Evolutionary conservation across 2,113 vertebrate genomes (phyloP), one percentile per base, ranked within the genome.

Genomic region (Plotosus lineatus): DNA sequence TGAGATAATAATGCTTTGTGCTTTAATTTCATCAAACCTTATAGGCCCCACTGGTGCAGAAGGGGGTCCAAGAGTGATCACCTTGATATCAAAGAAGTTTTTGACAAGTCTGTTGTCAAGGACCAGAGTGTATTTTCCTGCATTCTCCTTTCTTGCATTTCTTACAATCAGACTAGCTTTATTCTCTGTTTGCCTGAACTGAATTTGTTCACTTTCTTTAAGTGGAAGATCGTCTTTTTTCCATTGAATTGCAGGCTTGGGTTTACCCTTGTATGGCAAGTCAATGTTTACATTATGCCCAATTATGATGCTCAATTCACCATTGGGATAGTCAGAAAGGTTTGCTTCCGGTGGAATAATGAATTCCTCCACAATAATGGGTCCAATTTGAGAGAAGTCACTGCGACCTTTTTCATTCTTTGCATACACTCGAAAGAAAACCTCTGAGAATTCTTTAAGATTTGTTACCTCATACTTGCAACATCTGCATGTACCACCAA

Each of bases 361-460:
- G 82, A 95, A 91, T 84, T 99, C 95, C 89, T 96, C 94, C 44
- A 99, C 96, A 86, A 95, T 96, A 82, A 99, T 93, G 1, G 96
- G 95, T 82, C 95, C 95, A 90, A 95, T 90, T 83, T 90, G 92
- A 83, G 95, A 95, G 89, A 94, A 86, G 36, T 99, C 98, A 79
- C 98, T 98, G 78, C 89, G 91, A 68, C 98, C 98, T 88, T 99
- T 99, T 87, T 99, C 97, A 26, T 99, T 99, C 91, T 96, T 98
- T 80, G 98, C 95, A 84, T 91, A 97, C 6, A 99, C 96, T 92
- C 92, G 95, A 89, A 99, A 98, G 86, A 97, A 94, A 88, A 98
- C 88, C 31, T 95, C 89, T 72, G 95, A 89, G 55, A 94, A 93
- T 78, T 98, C 95, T 87, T 94, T 96, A 46, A 98, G 95, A 82